Evolutionary conservation across 2,113 vertebrate species (phyloP).

Genomic region (Tupaia chinensis): DNA sequence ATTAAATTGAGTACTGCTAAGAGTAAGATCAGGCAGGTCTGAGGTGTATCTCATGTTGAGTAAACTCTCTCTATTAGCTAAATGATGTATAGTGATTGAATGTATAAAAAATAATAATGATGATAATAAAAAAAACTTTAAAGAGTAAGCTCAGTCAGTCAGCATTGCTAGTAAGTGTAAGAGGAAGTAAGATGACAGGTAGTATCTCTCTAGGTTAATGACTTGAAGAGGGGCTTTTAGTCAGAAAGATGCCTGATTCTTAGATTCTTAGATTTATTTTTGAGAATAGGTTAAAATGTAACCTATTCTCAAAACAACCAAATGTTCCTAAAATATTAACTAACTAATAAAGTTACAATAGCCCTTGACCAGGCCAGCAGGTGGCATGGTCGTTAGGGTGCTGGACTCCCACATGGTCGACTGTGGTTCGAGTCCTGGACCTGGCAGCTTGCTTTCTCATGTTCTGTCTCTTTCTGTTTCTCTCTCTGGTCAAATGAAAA

Average conservation of each 20-base stretch:
- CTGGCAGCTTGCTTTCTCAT: no score
- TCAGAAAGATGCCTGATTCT: conserved; percentile 4
- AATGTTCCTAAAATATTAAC: neutral
- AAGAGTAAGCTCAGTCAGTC: conserved; percentile 30
- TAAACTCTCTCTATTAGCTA: no score
- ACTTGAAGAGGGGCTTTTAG: neutral
- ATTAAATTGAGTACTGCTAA: conserved; percentile 4
- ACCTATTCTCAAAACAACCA: neutral
- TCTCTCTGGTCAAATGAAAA: no score
- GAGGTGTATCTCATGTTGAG: no score
- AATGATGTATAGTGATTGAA: no score
- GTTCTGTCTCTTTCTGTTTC: no score
- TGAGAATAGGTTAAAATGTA: neutral
- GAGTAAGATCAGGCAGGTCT: neutral
- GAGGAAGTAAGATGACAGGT: neutral
- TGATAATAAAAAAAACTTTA: no score
- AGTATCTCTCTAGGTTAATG: neutral
- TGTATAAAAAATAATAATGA: no score
- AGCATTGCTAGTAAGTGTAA: conserved; percentile 27
- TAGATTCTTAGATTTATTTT: neutral
- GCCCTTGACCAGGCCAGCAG: neutral
- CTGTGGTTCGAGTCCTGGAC: no score
- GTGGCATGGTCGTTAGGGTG: no score
- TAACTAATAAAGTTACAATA: conserved; percentile 1
- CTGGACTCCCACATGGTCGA: no score